Evolutionary conservation across 1,140 invertebrate species (phyloP).

Genomic region (Thaumetopoea pityocampa): DNA sequence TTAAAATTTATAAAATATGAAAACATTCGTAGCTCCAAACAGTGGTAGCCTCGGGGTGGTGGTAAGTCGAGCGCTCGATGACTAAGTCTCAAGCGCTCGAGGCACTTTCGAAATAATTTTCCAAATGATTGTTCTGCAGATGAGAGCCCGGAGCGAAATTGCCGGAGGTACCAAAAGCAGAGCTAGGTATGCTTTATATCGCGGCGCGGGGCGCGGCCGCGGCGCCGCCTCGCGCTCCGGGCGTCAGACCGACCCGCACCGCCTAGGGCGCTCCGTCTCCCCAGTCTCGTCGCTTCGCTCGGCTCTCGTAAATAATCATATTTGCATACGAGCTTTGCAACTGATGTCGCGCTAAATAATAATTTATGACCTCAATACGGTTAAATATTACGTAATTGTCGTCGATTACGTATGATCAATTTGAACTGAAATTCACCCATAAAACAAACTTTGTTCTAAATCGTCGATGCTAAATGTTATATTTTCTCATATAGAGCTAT

Average conservation of each 20-base stretch:
- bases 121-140: slow-evolving; percentile 59
- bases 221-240: slow-evolving; percentile 15
- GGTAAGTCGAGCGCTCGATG: slow-evolving; percentile 15
- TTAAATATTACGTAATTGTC: too few relatives aligned
- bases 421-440: too few relatives aligned
- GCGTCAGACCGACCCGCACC: slow-evolving; percentile 13
- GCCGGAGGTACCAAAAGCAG: slow-evolving; percentile 37
- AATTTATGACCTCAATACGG: slow-evolving; percentile 30
- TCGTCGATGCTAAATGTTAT: too few relatives aligned
- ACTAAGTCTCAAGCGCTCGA: slow-evolving; percentile 23
- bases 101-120: slow-evolving; percentile 57
- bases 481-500: too few relatives aligned
- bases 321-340: slow-evolving; percentile 29
- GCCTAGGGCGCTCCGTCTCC: slow-evolving; percentile 11
- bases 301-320: slow-evolving; percentile 21
- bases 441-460: too few relatives aligned
- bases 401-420: too few relatives aligned
- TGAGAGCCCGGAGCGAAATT: slow-evolving; percentile 34
- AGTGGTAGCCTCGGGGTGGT: too few relatives aligned
- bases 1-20: too few relatives aligned
- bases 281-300: slow-evolving; percentile 1
- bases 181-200: slow-evolving; percentile 47
- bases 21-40: too few relatives aligned
- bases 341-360: slow-evolving; percentile 32
- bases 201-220: slow-evolving; percentile 13